phyloP scores from a whole-genome alignment of 2,113 vertebrate genomes.

The Bufo bufo region DNA sequence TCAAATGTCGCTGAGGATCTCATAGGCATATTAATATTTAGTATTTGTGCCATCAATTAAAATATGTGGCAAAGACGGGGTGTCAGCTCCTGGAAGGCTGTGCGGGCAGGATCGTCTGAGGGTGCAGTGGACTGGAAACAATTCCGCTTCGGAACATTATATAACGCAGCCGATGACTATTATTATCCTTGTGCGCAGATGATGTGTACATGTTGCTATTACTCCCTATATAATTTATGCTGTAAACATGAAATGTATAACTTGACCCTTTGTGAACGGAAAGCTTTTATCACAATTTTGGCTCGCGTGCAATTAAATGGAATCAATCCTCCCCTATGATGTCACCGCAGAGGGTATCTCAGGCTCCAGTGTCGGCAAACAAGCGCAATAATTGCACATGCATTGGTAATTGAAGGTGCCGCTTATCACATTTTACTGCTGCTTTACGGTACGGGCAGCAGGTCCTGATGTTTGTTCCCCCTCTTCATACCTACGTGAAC shows the following conservation, averaged over 20 bases:
- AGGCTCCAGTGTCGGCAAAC: constrained; percentile 1
- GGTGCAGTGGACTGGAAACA: constrained; percentile 24
- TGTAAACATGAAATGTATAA: not conserved
- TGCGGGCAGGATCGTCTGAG: not conserved
- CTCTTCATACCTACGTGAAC: too few relatives aligned
- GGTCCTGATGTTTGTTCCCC: too few relatives aligned
- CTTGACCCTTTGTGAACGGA: not conserved
- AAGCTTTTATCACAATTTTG: not conserved
- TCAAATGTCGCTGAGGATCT: constrained; percentile 39
- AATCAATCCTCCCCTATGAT: not conserved
- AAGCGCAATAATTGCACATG: not conserved
- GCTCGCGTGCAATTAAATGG: not conserved
- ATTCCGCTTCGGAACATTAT: constrained; percentile 39
- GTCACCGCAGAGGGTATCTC: not conserved
- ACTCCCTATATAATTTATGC: constrained; percentile 8
- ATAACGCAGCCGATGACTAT: constrained; percentile 33
- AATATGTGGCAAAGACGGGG: not conserved
- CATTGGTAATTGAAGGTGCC: not conserved
- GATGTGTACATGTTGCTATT: not conserved
- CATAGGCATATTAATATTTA: constrained; percentile 44
- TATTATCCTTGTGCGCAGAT: constrained; percentile 21
- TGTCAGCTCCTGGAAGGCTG: constrained; percentile 9
- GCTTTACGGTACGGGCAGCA: too few relatives aligned
- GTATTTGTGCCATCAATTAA: constrained; percentile 3
- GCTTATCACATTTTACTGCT: not conserved